phyloP scores from a whole-genome alignment of 2,113 vertebrate genomes.

The Brachirus orientalis region DNA sequence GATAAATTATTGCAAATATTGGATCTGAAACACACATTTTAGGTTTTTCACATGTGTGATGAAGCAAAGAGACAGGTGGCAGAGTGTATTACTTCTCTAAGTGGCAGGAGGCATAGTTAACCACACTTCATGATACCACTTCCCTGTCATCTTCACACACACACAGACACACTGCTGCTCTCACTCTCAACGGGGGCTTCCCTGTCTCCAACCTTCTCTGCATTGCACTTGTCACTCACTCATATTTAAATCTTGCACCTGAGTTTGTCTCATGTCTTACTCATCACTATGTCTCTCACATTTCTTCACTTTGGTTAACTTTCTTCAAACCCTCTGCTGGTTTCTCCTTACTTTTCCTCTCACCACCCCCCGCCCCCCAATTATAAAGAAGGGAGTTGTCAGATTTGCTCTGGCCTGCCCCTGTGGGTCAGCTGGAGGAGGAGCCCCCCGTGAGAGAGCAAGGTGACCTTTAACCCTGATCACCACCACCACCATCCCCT shows the following conservation, averaged over 20 bases:
- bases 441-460: constrained; percentile 73
- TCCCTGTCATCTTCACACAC: constrained; percentile 18
- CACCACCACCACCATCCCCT: not conserved
- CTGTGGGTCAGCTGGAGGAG: constrained; percentile 80
- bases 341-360: constrained; percentile 47
- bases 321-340: constrained; percentile 59
- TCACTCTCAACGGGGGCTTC: constrained; percentile 1
- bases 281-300: constrained; percentile 20
- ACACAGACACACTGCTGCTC: not conserved
- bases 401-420: constrained; percentile 79
- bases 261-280: constrained; percentile 23
- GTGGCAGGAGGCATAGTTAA: constrained; percentile 37
- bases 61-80: constrained; percentile 4
- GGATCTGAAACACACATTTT: constrained; percentile 7
- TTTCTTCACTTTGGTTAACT: constrained; percentile 30
- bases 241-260: constrained; percentile 31
- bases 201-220: constrained; percentile 10
- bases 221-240: constrained; percentile 4
- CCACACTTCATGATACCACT: constrained; percentile 17
- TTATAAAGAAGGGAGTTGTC: constrained; percentile 79
- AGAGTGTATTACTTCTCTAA: constrained; percentile 18
- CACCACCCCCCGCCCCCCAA: constrained; percentile 37
- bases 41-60: constrained; percentile 16
- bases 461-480: constrained; percentile 79
- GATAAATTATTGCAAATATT: constrained; percentile 32